Percentiles rank a stretch among this genome's conserved stretches.
phyloP scores from a whole-genome alignment of 2,797 vertebrate genomes.

The Siniperca obscura region DNA sequence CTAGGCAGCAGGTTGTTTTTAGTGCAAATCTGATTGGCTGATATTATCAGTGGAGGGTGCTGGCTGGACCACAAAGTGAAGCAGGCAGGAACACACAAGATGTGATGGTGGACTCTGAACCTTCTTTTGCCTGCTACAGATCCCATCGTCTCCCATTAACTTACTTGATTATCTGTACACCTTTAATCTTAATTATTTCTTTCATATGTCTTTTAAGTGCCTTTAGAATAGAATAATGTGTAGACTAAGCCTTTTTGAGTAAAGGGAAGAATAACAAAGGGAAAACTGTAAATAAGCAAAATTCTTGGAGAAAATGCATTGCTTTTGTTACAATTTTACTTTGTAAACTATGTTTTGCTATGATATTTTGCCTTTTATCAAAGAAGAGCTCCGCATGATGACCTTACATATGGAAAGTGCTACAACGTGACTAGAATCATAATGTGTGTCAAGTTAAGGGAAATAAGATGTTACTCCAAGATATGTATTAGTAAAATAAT shows the following conservation, averaged over 20 bases:
- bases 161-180: conserved; percentile 79
- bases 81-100: conserved; percentile 31
- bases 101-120: conserved; percentile 48
- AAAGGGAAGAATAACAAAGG: conserved; percentile 63
- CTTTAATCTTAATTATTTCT: conserved; percentile 78
- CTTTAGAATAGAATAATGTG: conserved; percentile 86
- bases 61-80: conserved; percentile 78
- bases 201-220: conserved; percentile 90
- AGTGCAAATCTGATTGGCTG: conserved; percentile 45
- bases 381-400: conserved; percentile 38
- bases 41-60: conserved; percentile 27
- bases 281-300: conserved; percentile 57
- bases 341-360: conserved; percentile 67
- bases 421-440: conserved; percentile 52
- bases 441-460: conserved; percentile 19
- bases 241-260: conserved; percentile 71
- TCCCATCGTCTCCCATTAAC: conserved; percentile 56
- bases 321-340: conserved; percentile 68
- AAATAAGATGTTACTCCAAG: conserved; percentile 20
- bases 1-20: conserved; percentile 36
- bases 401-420: conserved; percentile 55
- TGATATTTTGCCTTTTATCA: conserved; percentile 66
- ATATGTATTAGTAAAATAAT: conserved; percentile 48
- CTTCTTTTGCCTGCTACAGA: conserved; percentile 60
- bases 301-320: conserved; percentile 40